Evolutionary conservation across 2,888 invertebrate species (phyloP), one percentile per base, ranked within the genome.

Genomic region (Blastobasis adustella): DNA sequence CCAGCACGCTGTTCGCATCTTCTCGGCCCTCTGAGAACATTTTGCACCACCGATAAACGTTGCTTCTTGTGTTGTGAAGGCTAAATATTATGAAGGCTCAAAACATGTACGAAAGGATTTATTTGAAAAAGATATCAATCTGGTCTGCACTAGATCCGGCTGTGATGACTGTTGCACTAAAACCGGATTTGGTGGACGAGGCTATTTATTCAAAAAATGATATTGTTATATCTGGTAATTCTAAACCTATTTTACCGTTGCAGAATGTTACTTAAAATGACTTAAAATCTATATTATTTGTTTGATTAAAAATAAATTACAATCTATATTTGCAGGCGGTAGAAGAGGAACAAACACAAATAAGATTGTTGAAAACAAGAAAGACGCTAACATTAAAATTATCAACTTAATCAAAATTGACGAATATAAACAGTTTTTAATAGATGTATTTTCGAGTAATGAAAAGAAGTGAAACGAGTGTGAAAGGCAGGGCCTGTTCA

Each of bases 121-220:
- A 75, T 0, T 5, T 85, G 5, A 52, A 54, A 0, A 57, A 54
- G 1, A 61, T 62, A 23, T 61, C 64, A 0, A 55, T 51, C 0
- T 85, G 85, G 85, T 60, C 66, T 1, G 73, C 77, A 0, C 55
- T 84, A 0, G 85, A 85, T 37, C 84, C 85, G 0, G 80, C 83
- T 0, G 69, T 66, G 0, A 60, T 83, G 0, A 72, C 79, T 0
- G 51, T 71, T 0, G 76, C 64, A 6, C 9, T 84, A 0, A 73
- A 62, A 8, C 73, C 73, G 3, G 78, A 77, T 4, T 53, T 84
- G 5, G 79, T 84, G 0, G 54, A 59, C 0, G 78, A 83, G 51
- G 81, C 74, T 53, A 79, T 67, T 54, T 83, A 79, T 60, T 72
- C 79, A 0, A 79, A 71, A 51, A 76, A 82, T 42, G 69, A 69